Conservation (phyloP, 2,888 invertebrate species). For the Chromoteleia sp. region DNA sequence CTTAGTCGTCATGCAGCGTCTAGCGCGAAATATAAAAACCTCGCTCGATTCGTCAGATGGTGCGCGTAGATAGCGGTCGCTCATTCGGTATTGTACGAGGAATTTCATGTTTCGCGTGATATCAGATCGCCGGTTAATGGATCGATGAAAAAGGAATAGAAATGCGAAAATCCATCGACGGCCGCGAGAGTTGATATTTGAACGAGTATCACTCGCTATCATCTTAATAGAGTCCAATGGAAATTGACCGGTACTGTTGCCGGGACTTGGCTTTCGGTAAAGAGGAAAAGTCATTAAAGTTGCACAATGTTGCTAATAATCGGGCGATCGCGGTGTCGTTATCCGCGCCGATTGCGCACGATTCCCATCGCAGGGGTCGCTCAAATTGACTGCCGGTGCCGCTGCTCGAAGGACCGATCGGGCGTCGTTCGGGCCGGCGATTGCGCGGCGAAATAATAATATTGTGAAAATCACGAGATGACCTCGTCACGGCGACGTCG, state of each 20-base stretch:
- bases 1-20: constrained; percentile 17
- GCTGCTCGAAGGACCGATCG: constrained; percentile 27
- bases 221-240: constrained; percentile 50
- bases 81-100: constrained; percentile 37
- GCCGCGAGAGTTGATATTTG: constrained; percentile 38
- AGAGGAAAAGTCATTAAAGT: constrained; percentile 35
- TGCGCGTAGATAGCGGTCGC: constrained; percentile 19
- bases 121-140: constrained; percentile 47
- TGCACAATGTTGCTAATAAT: constrained; percentile 55
- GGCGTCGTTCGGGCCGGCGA: constrained; percentile 38
- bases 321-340: constrained; percentile 45
- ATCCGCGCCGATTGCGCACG: constrained; percentile 69
- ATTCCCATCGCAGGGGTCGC: constrained; percentile 45
- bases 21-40: constrained; percentile 7
- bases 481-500: constrained; percentile 53
- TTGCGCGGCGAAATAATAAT: constrained; percentile 76
- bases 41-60: constrained; percentile 31
- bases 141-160: constrained; percentile 57
- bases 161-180: constrained; percentile 48
- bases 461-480: constrained; percentile 79
- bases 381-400: constrained; percentile 36
- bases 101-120: constrained; percentile 42
- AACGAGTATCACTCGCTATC: constrained; percentile 32
- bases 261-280: constrained; percentile 17
- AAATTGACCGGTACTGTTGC: constrained; percentile 16